Evolutionary conservation across 2,888 invertebrate species (phyloP).

Genomic region (Patella depressa): DNA sequence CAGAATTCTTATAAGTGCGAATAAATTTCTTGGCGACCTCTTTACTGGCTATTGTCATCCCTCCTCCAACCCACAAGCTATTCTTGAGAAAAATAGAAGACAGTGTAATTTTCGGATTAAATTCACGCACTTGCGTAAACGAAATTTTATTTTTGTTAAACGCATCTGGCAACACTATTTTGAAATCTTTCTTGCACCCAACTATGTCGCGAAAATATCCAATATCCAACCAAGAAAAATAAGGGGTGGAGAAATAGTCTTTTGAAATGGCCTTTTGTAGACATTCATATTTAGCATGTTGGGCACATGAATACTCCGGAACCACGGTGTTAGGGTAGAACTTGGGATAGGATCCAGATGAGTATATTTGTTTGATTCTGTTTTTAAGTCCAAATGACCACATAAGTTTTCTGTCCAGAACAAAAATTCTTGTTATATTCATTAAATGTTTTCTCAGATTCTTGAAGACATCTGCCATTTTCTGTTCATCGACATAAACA

Average conservation of each 20-base stretch:
- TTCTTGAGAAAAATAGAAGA: conserved; percentile 38
- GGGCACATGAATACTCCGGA: conserved; percentile 48
- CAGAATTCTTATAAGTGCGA: conserved; percentile 27
- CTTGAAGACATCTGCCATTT: conserved; percentile 33
- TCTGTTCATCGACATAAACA: conserved; percentile 42
- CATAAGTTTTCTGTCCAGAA: conserved; percentile 34
- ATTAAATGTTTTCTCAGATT: conserved; percentile 26
- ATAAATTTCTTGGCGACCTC: conserved; percentile 27
- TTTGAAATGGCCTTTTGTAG: conserved; percentile 34
- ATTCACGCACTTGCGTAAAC: conserved; percentile 16
- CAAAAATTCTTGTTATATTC: conserved; percentile 37
- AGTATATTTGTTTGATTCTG: conserved; percentile 36
- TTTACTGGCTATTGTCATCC: conserved; percentile 32
- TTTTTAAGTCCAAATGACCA: conserved; percentile 43
- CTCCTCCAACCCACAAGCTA: conserved; percentile 46
- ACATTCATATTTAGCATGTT: conserved; percentile 50
- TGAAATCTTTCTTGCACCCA: conserved; percentile 29
- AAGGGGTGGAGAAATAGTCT: conserved; percentile 38
- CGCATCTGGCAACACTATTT: conserved; percentile 26
- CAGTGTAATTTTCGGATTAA: neutral
- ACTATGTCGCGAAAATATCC: conserved; percentile 47
- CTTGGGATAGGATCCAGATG: conserved; percentile 43
- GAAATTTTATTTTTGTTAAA: conserved; percentile 33
- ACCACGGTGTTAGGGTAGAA: conserved; percentile 50
- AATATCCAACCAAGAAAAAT: conserved; percentile 52